These are phyloP conservation scores for Psilanteris sp. DNA, from an alignment of 1,140 invertebrate species.

Conservation along the genomic window DNA sequence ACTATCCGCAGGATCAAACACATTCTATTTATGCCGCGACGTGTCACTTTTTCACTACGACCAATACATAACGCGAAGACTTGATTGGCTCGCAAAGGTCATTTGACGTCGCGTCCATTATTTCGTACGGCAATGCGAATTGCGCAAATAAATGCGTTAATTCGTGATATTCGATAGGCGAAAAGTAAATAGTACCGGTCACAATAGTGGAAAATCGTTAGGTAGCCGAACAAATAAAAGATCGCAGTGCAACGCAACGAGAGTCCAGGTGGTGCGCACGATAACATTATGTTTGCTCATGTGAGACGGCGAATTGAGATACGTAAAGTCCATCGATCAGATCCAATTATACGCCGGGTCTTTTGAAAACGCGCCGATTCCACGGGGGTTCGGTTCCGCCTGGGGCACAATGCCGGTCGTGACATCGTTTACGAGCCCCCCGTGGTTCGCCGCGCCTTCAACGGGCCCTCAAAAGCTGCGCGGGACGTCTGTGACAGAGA, in stretches of 20 bases:
- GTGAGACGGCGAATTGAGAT: constrained; percentile 54
- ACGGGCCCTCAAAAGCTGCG: constrained; percentile 57
- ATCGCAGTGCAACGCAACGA: constrained; percentile 17
- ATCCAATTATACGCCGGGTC: constrained; percentile 69
- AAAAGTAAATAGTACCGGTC: too few species aligned
- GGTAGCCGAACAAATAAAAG: constrained; percentile 13
- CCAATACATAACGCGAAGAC: too few species aligned
- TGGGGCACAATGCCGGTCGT: constrained; percentile 66
- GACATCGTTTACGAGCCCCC: constrained; percentile 76
- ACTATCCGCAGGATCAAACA: too few species aligned
- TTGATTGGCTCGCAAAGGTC: too few species aligned
- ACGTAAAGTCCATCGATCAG: constrained; percentile 59
- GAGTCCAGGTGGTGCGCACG: constrained; percentile 37
- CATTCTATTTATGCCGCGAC: too few species aligned
- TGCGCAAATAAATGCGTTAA: too few species aligned
- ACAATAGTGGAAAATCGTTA: too few species aligned
- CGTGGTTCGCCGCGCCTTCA: constrained; percentile 69
- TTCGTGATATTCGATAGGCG: too few species aligned
- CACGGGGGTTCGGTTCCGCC: constrained; percentile 68
- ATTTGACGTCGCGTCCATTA: too few species aligned
- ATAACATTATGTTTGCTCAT: constrained; percentile 44
- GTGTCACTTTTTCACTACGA: too few species aligned
- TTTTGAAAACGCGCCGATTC: constrained; percentile 67
- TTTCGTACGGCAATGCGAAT: too few species aligned
- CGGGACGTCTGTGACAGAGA: constrained; percentile 71